Evolutionary conservation across 2,797 vertebrate species (phyloP).

Genomic region (Aphelocoma californica): DNA sequence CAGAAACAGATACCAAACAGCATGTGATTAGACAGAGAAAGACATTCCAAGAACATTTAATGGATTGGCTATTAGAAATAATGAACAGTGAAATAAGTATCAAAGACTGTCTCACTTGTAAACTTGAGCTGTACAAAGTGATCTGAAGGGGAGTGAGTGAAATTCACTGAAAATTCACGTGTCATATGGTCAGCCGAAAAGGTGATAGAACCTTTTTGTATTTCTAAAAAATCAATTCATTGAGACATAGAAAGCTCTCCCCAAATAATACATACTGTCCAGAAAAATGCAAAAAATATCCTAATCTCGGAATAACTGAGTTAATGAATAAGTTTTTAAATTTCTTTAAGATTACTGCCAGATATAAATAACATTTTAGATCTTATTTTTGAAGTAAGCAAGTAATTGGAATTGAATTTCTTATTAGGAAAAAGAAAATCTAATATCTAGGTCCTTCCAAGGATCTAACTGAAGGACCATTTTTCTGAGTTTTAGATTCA

Average conservation of each 20-base stretch:
- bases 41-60: not conserved
- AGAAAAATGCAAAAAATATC: not conserved
- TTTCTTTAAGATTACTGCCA: not conserved
- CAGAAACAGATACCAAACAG: not conserved
- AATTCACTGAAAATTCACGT: not conserved
- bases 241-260: not conserved
- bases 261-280: not conserved
- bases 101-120: not conserved
- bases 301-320: not conserved
- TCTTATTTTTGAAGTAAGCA: not conserved
- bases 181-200: not conserved
- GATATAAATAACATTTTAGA: not conserved
- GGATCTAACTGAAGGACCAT: not conserved
- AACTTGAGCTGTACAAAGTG: not conserved
- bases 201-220: not conserved
- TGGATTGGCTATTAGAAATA: not conserved
- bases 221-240: not conserved
- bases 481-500: not conserved
- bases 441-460: not conserved
- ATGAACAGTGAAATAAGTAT: not conserved
- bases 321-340: not conserved
- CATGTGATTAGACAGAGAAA: not conserved
- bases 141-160: not conserved
- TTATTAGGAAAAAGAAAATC: not conserved
- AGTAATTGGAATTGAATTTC: not conserved